phyloP scores from a whole-genome alignment of 2,888 invertebrate species.

The Anaspis maculata region DNA sequence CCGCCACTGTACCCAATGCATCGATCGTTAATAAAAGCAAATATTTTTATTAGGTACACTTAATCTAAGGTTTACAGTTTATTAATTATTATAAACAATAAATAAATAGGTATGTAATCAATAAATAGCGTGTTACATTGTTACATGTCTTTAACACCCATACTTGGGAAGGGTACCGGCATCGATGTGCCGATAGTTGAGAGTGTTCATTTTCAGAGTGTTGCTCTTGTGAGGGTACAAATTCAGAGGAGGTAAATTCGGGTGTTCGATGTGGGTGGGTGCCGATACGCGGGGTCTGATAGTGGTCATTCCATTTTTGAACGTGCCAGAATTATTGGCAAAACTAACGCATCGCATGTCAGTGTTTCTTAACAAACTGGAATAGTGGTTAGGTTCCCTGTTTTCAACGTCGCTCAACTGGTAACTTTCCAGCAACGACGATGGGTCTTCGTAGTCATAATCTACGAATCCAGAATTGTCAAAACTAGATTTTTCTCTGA shows the following conservation, averaged over 20 bases:
- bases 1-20: no score
- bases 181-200: constrained; percentile 29
- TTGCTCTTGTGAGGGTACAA: constrained; percentile 45
- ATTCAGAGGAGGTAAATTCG: constrained; percentile 72
- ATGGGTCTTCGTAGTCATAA: constrained; percentile 74
- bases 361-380: constrained; percentile 33
- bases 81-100: no score
- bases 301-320: constrained; percentile 38
- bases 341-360: constrained; percentile 41
- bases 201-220: constrained; percentile 28
- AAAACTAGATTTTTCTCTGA: constrained; percentile 41
- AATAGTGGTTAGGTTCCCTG: constrained; percentile 45
- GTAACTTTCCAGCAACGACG: constrained; percentile 66
- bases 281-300: constrained; percentile 65
- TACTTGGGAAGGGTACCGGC: constrained; percentile 31
- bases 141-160: constrained; percentile 28
- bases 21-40: no score
- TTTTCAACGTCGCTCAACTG: constrained; percentile 52
- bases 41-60: no score
- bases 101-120: no score
- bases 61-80: no score
- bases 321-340: constrained; percentile 45
- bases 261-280: constrained; percentile 74
- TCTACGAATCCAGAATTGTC: constrained; percentile 70
- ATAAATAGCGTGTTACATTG: no score